phyloP scores from a whole-genome alignment of 92 coral and sea anemone genomes.

The Plumapathes pennacea region DNA sequence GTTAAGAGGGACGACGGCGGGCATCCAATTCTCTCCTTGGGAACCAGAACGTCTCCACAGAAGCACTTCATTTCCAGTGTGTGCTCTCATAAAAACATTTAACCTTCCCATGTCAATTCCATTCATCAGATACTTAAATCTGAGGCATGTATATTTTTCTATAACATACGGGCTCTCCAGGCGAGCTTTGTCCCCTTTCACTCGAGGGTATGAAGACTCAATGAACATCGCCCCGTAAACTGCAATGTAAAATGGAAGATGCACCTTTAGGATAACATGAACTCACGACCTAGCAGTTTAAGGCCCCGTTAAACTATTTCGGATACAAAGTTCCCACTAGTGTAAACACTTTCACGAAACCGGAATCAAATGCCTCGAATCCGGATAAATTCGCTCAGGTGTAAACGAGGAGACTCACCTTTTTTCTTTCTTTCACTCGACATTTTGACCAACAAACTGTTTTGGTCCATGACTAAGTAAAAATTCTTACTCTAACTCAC shows the following conservation, averaged over 20 bases:
- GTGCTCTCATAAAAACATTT: conserved; percentile 39
- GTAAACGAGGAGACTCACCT: no score
- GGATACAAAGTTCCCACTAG: no score
- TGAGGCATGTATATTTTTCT: conserved; percentile 44
- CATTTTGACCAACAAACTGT: no score
- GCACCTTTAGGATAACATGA: background rate
- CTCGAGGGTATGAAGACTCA: conserved; percentile 53
- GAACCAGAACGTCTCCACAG: conserved; percentile 75
- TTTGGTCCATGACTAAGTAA: no score
- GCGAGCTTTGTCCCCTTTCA: conserved; percentile 22
- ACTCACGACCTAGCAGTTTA: no score
- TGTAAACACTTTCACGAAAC: no score
- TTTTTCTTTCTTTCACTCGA: no score
- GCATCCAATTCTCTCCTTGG: conserved; percentile 44
- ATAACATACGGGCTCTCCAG: conserved; percentile 10
- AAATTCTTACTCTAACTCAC: no score
- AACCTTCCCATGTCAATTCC: conserved; percentile 73
- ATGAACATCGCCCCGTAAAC: conserved; percentile 17
- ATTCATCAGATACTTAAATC: conserved; percentile 57
- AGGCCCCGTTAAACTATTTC: no score
- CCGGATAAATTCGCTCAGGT: no score
- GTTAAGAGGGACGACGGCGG: conserved; percentile 45
- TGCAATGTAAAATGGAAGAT: background rate
- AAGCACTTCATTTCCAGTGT: conserved; percentile 18
- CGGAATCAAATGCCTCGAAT: no score